Base-by-base conservation (phyloP, 2,888 invertebrate genomes). In the Parochlus steinenii region DNA sequence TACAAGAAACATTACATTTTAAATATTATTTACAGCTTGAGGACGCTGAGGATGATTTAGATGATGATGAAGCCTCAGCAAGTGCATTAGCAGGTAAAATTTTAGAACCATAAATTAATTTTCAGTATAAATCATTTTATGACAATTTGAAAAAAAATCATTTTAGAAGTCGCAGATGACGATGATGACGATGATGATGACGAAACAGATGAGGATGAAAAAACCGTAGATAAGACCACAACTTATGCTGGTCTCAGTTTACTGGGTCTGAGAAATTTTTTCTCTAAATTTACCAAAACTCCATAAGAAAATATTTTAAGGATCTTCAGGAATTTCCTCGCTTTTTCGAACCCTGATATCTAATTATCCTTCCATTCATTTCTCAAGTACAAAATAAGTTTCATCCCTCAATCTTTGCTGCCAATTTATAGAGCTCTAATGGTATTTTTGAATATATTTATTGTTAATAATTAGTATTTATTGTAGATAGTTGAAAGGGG, bases 181-280 rank as follows among this genome's bases (percentile, higher is more conserved):
- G 31, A 31, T 18, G 16, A 15, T 11, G 58, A 57, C 8, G 55
- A 56, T 7, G 55, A 54, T 22, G 55, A 55, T 7, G 54, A 52
- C n/a, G 56, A 52, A 14, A 52, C 64, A n/a, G 67, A 62, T 26
- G 64, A 63, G 31, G 64, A 62, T n/a, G 48, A 47, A 16, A 69
- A 69, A 40, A 66, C 68, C 25, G 69, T 69, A 18, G 55, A 56
- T 6, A 71, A 71, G 39, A 62, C 67, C 32, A 62, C 61, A 1
- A 72, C 74, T 47, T 74, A 74, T 43, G 68, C 68, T 36, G 70
- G 71, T 25, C 74, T 77, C 42, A 71, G 74, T 49, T 62, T 71
- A 40, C 60, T 78, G 22, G 72, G 65, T 33, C 30, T 36, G 6
- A 29, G 36, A 24, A 36, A 36, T 3, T 30, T 23, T 17, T 29